Base-by-base conservation (phyloP, 2,888 invertebrate genomes). In the Pharmacophagus antenor region DNA sequence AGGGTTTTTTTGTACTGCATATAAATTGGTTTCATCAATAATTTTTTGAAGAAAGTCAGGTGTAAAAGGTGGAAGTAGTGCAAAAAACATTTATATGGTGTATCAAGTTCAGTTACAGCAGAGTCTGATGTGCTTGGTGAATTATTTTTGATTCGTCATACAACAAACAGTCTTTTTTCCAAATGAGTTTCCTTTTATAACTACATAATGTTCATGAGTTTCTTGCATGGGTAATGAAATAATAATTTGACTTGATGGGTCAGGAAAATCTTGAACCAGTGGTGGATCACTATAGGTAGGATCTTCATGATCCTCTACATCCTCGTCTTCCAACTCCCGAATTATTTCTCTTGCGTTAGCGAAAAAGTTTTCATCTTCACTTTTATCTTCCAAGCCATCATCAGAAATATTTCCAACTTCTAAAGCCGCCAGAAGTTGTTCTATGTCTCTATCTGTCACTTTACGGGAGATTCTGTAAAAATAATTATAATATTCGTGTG, bases 151-250 rank as follows among this genome's bases (percentile, higher is more conserved):
- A 56, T 70, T 64, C 55, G 54, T 73, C 70, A 68, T 64, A 71
- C 67, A 70, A 69, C 58, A 74, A 65, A 69, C 68, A 68, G 61
- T 70, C 69, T 70, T 73, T 70, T 70, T 72, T 73, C 72, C 71
- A 72, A 63, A 74, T 73, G 68, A 67, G 65, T 61, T 55, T 73
- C 72, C 71, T 74, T 74, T 74, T 75, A 65, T 72, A 70, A 70
- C 47, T n/a, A n/a, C n/a, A n/a, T n/a, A n/a, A n/a, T n/a, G n/a
- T n/a, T n/a, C n/a, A n/a, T n/a, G n/a, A n/a, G n/a, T n/a, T n/a
- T n/a, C n/a, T n/a, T n/a, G n/a, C n/a, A n/a, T n/a, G n/a, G n/a
- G n/a, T n/a, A n/a, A n/a, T n/a, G n/a, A n/a, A n/a, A n/a, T n/a
- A n/a, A n/a, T n/a, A n/a, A n/a, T n/a, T n/a, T n/a, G n/a, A n/a